Base-by-base conservation (phyloP, 1,140 invertebrate species). In the Archegozetes longisetosus region DNA sequence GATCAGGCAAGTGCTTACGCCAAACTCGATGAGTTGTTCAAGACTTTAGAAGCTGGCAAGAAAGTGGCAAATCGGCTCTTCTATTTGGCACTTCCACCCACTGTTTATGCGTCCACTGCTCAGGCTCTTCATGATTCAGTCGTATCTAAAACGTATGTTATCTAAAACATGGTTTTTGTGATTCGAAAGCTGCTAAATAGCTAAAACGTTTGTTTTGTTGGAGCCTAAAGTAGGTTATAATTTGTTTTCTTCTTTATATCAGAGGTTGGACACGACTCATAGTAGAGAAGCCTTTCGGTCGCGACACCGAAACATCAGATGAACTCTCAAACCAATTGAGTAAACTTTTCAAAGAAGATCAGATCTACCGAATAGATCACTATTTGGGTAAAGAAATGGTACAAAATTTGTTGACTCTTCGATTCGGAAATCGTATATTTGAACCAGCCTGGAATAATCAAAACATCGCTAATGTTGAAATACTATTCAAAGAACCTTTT, bases 371-470 rank as follows among this genome's bases (percentile, higher is more conserved):
- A 47, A 79, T 79, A 26, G 78, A 79, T 66, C 78, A 79, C 64
- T 79, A 79, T 65, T 70, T 79, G 4, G 78, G 78, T 52, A 79
- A 79, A 64, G 78, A 79, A 66, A 79, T 80, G 76, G 76, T 80
- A 14, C 78, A 80, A 62, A 79, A 79, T 68, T 66, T 79, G 24
- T 73, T 79, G 67, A 73, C 76, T 27, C 65, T 80, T 17, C 70
- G 77, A 26, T 64, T 64, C 54, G 63, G 61, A n/a, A 64, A 64
- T 53, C 51, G 50, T 13, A 25, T 64, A 20, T 64, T 66, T 27
- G 32, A 55, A 26, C 63, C 63, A 14, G 9, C 27, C 2, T 79
- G 78, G 78, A 79, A 79, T 66, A 65, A 75, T 13, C 74, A 78
- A 65, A 69, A 76, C 57, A 72, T 79, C 56, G 72, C 75, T 3